Evolutionary conservation across 2,113 vertebrate species (phyloP), one percentile per base, ranked within the genome.

Genomic region (Cyanoliseus patagonus): DNA sequence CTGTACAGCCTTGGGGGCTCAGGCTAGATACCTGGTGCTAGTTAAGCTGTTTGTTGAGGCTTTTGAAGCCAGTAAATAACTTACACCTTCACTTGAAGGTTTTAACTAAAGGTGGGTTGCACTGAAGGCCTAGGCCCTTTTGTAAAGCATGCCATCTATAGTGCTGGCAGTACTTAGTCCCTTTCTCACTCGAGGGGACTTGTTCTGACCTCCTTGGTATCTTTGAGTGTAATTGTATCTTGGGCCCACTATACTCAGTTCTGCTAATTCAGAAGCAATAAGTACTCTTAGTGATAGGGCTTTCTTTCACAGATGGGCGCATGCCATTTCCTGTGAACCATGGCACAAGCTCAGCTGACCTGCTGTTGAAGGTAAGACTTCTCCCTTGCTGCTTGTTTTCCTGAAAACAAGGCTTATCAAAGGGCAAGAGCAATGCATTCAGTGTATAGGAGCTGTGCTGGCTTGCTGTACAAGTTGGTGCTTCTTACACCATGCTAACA

Each of bases 301-400:
- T 94, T 44, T 92, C 47, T 81, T 94, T 19, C 81, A 77, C 63
- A 99, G 99, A 99, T 98, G 99, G 99, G 24, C 98, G 98, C 73
- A 97, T 99, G 98, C 97, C 98, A 12, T 99, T 98, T 44, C 98
- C 99, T 3, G 97, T 99, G 61, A 98, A 98, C 76, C 99, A 99
- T 47, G 99, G 99, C 63, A 66, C 98, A 44, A 99, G 98, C 72
- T 98, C 98, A 7, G 98, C 98, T 41, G 98, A 98, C 41, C 96
- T 98, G 16, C 98, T 99, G 57, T 89, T 99, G 72, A 97, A 96
- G 98, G 99, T 99, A 98, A 57, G 90, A 28, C 37, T 68, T 83
- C 8, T 47, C 20, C 28, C 14, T 84, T 59, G 17, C 33, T 83
- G 28, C 13, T 49, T 53, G 3, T 72, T 92, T 77, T 30, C 51